Conservation (phyloP, 2,888 invertebrate genomes). For the Scelioninae gen. 2 region DNA sequence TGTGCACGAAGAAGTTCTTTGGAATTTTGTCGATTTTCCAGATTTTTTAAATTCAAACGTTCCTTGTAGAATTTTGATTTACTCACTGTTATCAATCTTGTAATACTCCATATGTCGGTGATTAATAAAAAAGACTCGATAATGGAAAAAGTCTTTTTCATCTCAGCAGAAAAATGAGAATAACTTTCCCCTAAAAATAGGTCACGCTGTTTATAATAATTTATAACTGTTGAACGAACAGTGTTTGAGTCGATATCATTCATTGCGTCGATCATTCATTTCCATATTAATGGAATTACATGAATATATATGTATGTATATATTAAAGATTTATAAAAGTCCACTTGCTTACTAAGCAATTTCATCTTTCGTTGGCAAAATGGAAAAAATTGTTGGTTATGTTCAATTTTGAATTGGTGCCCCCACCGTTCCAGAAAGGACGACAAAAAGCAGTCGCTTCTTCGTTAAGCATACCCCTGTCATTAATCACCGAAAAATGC, state of each 20-base stretch:
- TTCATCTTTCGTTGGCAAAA: background rate
- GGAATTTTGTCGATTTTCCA: too few species aligned
- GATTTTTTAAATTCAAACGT: too few species aligned
- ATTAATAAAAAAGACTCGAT: too few species aligned
- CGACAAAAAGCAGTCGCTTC: slow-evolving; percentile 9
- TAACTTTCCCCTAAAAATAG: slow-evolving; percentile 22
- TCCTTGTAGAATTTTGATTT: too few species aligned
- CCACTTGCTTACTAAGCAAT: background rate
- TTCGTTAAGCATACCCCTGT: slow-evolving; percentile 13
- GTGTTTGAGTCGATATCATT: slow-evolving; percentile 13
- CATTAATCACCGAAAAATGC: slow-evolving; percentile 23
- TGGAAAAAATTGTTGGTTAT: too few species aligned
- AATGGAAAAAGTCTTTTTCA: too few species aligned
- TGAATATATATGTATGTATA: too few species aligned
- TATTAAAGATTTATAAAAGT: too few species aligned
- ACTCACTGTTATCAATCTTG: too few species aligned
- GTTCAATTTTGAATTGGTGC: background rate
- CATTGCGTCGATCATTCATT: slow-evolving; percentile 17
- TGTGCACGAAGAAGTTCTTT: background rate
- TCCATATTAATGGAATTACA: slow-evolving; percentile 34
- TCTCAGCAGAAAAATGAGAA: background rate
- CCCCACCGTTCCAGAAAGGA: background rate
- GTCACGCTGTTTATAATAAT: slow-evolving; percentile 31
- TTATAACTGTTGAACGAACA: slow-evolving; percentile 29
- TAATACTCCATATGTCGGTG: too few species aligned